phyloP scores from a whole-genome alignment of 2,888 invertebrate genomes.

The Penaeus monodon region DNA sequence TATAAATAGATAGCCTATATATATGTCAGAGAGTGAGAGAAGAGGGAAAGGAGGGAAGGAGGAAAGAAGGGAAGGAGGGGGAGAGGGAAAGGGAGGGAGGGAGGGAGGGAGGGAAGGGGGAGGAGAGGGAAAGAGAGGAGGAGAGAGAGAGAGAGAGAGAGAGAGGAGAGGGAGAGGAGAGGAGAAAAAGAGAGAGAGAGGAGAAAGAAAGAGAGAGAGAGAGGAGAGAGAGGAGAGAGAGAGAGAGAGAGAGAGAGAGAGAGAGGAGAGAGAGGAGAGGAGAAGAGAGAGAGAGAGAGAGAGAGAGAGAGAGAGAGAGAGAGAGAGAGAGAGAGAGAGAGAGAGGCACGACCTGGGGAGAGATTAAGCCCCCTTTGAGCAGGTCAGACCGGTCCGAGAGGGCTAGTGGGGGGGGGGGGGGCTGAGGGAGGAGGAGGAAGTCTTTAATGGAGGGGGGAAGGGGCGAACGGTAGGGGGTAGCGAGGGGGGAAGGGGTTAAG shows the following conservation, averaged over 20 bases:
- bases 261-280: background rate
- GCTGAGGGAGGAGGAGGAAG: background rate
- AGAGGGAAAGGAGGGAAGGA: no score
- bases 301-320: conserved; percentile 5
- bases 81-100: background rate
- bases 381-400: no score
- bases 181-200: no score
- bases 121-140: background rate
- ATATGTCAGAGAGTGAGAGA: background rate
- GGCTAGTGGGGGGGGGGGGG: background rate
- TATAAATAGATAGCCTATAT: no score
- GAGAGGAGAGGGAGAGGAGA: no score
- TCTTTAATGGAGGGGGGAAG: background rate
- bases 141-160: no score
- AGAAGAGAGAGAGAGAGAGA: conserved; percentile 6
- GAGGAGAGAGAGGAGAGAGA: background rate
- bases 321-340: background rate
- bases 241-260: background rate
- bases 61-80: background rate
- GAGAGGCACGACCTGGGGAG: no score
- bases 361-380: no score
- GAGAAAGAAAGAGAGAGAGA: background rate
- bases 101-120: background rate
- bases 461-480: background rate
- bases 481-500: background rate